Evolutionary conservation across 1,140 invertebrate species (phyloP).

Genomic region (Proales similis): DNA sequence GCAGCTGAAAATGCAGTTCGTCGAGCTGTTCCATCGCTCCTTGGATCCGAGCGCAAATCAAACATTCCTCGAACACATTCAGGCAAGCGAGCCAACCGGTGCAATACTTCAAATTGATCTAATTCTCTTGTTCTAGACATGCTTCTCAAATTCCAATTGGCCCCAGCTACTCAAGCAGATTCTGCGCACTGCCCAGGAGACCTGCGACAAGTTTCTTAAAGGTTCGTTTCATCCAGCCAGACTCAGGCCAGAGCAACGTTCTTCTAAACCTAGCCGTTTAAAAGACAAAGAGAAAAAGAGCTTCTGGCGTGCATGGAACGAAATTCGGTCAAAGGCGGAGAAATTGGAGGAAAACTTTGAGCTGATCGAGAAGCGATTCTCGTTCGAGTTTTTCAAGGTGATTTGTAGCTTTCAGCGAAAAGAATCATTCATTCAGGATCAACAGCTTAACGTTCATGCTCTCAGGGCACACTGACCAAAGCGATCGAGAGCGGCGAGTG

Average conservation of each 20-base stretch:
- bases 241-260: background rate
- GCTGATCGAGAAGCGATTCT: no score
- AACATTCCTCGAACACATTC: conserved; percentile 73
- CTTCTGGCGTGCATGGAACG: conserved; percentile 22
- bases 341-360: conserved; percentile 13
- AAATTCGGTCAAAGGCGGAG: background rate
- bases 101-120: conserved; percentile 38
- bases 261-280: background rate
- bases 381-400: no score
- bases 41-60: conserved; percentile 73
- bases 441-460: conserved; percentile 34
- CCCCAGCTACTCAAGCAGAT: no score
- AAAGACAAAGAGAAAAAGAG: conserved; percentile 6
- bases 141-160: no score
- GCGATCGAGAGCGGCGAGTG: conserved; percentile 81
- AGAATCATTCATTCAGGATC: no score
- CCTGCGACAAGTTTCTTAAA: background rate
- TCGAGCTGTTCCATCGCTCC: conserved; percentile 68
- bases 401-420: no score
- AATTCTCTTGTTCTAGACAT: no score
- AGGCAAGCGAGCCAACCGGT: conserved; percentile 47
- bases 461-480: conserved; percentile 71
- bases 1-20: conserved; percentile 76
- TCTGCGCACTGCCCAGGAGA: background rate
- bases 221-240: no score